Evolutionary conservation across 1,140 invertebrate genomes (phyloP).

Genomic region (Halotydeus destructor): DNA sequence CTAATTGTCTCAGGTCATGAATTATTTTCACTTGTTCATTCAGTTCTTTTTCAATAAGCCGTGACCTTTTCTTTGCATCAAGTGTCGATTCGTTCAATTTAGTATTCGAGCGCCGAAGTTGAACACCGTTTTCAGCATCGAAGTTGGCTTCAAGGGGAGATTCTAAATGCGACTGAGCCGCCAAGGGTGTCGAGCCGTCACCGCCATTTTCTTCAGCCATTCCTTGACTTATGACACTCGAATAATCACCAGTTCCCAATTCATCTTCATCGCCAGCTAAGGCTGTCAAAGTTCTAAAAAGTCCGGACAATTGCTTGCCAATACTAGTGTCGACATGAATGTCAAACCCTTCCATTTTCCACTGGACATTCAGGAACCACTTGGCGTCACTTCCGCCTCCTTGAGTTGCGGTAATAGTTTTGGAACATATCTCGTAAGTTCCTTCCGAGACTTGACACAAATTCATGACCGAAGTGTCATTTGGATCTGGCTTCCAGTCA

Average conservation of each 20-base stretch:
- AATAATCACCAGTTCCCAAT: slow-evolving; percentile 11
- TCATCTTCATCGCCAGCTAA: slow-evolving; percentile 42
- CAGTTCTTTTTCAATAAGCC: slow-evolving; percentile 91
- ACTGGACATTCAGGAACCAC: slow-evolving; percentile 91
- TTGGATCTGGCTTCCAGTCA: slow-evolving; percentile 85
- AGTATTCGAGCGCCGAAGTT: slow-evolving; percentile 45
- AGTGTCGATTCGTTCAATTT: slow-evolving; percentile 50
- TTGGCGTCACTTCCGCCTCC: slow-evolving; percentile 53
- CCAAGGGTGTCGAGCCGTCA: neutral
- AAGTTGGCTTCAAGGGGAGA: neutral
- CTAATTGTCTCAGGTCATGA: slow-evolving; percentile 58
- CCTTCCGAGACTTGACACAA: slow-evolving; percentile 90
- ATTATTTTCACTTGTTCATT: slow-evolving; percentile 85
- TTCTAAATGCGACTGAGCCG: neutral
- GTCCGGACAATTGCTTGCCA: slow-evolving; percentile 75
- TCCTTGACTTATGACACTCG: slow-evolving; percentile 10
- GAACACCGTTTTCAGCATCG: neutral
- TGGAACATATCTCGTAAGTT: slow-evolving; percentile 86
- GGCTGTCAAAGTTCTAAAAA: slow-evolving; percentile 85
- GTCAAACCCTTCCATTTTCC: slow-evolving; percentile 98
- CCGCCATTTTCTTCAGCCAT: neutral
- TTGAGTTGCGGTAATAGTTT: slow-evolving; percentile 47
- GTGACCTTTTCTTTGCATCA: slow-evolving; percentile 66
- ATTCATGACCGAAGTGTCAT: slow-evolving; percentile 67
- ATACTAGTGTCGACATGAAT: slow-evolving; percentile 88